Evolutionary conservation across 64 coral and sea anemone genomes (phyloP).

Genomic region (Dendrophyllia cribrosa): DNA sequence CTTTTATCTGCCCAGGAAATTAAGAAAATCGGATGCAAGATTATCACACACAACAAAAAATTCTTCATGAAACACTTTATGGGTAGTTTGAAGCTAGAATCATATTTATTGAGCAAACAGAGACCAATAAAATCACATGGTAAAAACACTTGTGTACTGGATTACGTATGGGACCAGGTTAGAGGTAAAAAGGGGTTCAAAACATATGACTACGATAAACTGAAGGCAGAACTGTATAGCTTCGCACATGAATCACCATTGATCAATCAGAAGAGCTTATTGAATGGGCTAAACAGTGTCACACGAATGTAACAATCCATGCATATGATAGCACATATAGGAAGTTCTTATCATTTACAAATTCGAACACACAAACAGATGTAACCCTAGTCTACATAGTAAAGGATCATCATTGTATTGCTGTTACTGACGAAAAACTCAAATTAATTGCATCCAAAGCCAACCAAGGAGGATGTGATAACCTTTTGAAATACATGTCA

Average conservation of each 20-base stretch:
- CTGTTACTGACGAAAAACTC: constrained; percentile 2
- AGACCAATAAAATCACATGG: too few relatives aligned
- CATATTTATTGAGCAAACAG: too few relatives aligned
- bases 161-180: too few relatives aligned
- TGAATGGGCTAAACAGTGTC: too few relatives aligned
- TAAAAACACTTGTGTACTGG: too few relatives aligned
- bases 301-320: too few relatives aligned
- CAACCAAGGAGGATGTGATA: constrained; percentile 25
- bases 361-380: too few relatives aligned
- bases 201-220: constrained; percentile 30
- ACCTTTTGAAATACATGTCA: background rate
- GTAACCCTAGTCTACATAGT: background rate
- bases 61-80: background rate
- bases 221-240: constrained; percentile 8
- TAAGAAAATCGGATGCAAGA: background rate
- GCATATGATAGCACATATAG: too few relatives aligned
- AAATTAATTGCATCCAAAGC: constrained; percentile 13
- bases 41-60: background rate
- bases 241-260: background rate
- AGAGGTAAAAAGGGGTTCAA: background rate
- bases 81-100: too few relatives aligned
- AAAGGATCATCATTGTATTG: constrained; percentile 44
- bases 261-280: constrained; percentile 32
- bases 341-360: too few relatives aligned
- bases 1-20: background rate